phyloP scores from a whole-genome alignment of 2,888 invertebrate genomes.

The Chironomus riparius region DNA sequence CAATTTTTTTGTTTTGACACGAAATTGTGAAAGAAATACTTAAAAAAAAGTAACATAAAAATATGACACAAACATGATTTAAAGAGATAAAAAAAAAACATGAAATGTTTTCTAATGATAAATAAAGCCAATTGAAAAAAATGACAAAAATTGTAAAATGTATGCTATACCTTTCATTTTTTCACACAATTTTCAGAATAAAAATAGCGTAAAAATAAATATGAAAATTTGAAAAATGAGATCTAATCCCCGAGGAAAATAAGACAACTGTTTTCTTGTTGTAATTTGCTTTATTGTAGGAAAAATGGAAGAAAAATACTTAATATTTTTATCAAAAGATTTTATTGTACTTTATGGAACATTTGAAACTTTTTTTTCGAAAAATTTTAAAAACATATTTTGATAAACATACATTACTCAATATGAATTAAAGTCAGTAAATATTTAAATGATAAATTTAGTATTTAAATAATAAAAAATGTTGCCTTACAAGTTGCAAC shows the following conservation, averaged over 20 bases:
- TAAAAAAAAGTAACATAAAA: no score
- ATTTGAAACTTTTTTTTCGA: no score
- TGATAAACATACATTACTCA: no score
- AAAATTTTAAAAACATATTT: no score
- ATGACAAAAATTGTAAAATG: neutral
- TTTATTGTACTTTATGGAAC: no score
- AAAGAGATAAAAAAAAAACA: neutral
- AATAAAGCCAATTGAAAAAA: conserved; percentile 16
- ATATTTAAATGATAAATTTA: no score
- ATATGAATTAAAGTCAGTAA: no score
- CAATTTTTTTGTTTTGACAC: neutral
- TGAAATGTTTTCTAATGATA: neutral
- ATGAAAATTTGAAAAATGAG: conserved; percentile 9
- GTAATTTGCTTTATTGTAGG: neutral
- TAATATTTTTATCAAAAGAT: no score
- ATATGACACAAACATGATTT: no score
- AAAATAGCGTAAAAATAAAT: neutral
- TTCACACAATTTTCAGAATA: neutral
- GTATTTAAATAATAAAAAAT: no score
- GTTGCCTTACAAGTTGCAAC: no score
- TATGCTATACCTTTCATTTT: neutral
- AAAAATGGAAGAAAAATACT: neutral
- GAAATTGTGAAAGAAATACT: neutral
- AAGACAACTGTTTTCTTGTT: conserved; percentile 17
- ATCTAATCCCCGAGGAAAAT: conserved; percentile 22